A percentile compares a stretch with the other conserved stretches of the same genome.
Conservation (phyloP, 2,888 invertebrate genomes). For the Harpalus rufipes region DNA sequence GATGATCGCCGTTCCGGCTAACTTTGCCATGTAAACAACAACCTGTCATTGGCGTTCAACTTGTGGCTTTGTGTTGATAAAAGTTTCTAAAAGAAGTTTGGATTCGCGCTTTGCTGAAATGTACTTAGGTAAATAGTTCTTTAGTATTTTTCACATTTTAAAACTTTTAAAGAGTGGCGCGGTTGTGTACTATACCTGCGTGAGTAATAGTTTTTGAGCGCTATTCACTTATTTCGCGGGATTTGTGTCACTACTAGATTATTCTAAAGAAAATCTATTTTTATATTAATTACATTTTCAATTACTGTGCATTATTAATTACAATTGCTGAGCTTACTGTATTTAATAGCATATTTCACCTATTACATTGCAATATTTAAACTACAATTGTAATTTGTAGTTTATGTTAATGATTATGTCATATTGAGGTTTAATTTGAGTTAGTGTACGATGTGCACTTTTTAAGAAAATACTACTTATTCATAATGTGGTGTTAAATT, state of each 20-base stretch:
- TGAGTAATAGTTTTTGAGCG: background rate
- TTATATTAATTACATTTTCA: slow-evolving; percentile 13
- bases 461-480: slow-evolving; percentile 2
- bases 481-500: slow-evolving; percentile 10
- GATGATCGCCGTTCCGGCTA: slow-evolving; percentile 16
- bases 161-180: slow-evolving; percentile 28
- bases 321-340: slow-evolving; percentile 3
- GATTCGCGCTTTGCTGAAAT: slow-evolving; percentile 51
- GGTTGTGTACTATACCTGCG: background rate
- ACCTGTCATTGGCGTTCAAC: slow-evolving; percentile 60
- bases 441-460: background rate
- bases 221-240: background rate
- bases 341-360: slow-evolving; percentile 39
- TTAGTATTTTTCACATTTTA: slow-evolving; percentile 14
- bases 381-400: slow-evolving; percentile 45
- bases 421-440: slow-evolving; percentile 10
- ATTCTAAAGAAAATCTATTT: slow-evolving; percentile 2
- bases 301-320: slow-evolving; percentile 12
- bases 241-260: background rate
- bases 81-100: slow-evolving; percentile 46
- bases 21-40: slow-evolving; percentile 64
- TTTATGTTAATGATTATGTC: slow-evolving; percentile 54
- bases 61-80: slow-evolving; percentile 63
- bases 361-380: slow-evolving; percentile 58
- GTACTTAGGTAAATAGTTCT: slow-evolving; percentile 59